Evolutionary conservation across 2,113 vertebrate genomes (phyloP), one percentile per base, ranked within the genome.

Genomic region (Oreotragus oreotragus): DNA sequence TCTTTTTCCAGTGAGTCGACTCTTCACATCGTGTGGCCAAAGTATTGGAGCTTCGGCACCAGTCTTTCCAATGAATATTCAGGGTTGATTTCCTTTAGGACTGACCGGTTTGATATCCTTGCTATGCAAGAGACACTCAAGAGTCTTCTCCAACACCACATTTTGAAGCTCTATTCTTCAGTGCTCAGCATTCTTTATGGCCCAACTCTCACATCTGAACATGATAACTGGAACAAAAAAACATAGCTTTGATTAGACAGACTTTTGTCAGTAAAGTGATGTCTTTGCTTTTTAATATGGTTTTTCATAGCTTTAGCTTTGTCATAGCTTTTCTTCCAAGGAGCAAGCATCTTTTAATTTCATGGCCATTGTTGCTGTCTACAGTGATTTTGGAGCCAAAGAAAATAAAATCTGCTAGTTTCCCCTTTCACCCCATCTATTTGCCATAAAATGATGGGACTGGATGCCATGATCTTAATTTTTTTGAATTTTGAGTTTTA

Each of bases 1-100:
- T 19, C 19, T 23, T 6, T 23, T 6, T 6, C 11, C 66, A 6
- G 19, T 39, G 10, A 70, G 19, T 70, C n/a, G 0, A 39, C n/a
- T 70, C 19, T 70, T 70, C 66, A 70, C 19, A 23, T 39, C 19
- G 1, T 23, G 66, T 1, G 2, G n/a, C 19, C n/a, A 70, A 70
- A 70, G n/a, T 23, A 6, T 23, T 23, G 19, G n/a, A 70, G n/a
- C 66, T 70, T 39, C n/a, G 39, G 21, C n/a, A 70, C 21, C 19
- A 39, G 66, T 70, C 66, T 1, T 70, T 70, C n/a, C n/a, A 70
- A 70, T 12, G 66, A 70, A 70, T 70, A 70, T 70, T 23, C n/a
- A 39, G 5, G 19, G 19, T 70, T 70, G 19, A 70, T 39, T 70
- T 70, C 66, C n/a, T 39, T 70, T 70, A 70, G n/a, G 19, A 70